Evolutionary conservation across 2,888 invertebrate genomes (phyloP).

Genomic region (Athalia circularis): DNA sequence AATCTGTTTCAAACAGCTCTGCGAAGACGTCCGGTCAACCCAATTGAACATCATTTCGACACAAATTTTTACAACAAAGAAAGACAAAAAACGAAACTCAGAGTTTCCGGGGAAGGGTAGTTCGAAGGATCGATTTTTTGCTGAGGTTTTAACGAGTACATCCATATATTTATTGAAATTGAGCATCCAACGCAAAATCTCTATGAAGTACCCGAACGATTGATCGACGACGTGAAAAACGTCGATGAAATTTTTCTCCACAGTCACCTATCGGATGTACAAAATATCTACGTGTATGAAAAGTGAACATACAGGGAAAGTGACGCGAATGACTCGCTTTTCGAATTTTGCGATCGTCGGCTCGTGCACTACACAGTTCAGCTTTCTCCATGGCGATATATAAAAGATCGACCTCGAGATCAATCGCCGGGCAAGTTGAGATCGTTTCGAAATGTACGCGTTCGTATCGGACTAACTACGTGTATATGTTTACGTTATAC

Average conservation of each 20-base stretch:
- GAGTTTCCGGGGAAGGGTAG: too few relatives aligned
- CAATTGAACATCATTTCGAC: too few relatives aligned
- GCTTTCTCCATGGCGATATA: not conserved
- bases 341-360: not conserved
- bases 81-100: too few relatives aligned
- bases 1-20: too few relatives aligned
- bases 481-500: conserved; percentile 9
- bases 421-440: conserved; percentile 13
- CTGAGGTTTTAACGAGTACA: too few relatives aligned
- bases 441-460: conserved; percentile 9
- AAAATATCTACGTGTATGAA: not conserved
- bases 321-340: not conserved
- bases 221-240: not conserved
- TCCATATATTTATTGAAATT: too few relatives aligned
- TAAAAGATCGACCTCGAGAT: conserved; percentile 12
- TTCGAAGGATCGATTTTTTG: too few relatives aligned
- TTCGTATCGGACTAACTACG: not conserved
- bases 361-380: too few relatives aligned
- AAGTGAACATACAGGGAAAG: not conserved
- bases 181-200: too few relatives aligned
- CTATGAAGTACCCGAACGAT: too few relatives aligned
- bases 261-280: too few relatives aligned
- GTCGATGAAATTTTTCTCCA: not conserved
- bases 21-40: too few relatives aligned
- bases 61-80: not conserved